Evolutionary conservation across 2,113 vertebrate genomes (phyloP).

Genomic region (Monopterus albus): DNA sequence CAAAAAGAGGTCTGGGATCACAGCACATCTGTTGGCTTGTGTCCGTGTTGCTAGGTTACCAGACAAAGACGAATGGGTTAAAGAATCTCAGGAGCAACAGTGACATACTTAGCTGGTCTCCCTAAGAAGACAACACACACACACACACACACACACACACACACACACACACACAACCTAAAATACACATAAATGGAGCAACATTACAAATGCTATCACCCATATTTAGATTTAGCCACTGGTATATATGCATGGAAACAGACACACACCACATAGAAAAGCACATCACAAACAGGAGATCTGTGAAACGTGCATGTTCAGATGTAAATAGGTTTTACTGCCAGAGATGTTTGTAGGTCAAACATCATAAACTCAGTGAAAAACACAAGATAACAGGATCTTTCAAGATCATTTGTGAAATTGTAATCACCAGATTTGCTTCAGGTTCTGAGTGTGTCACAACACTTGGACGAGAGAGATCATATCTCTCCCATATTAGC

Average conservation of each 20-base stretch:
- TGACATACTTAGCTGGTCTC: constrained; percentile 74
- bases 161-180: constrained; percentile 13
- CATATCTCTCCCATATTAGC: too few relatives aligned
- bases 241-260: neutral
- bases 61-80: constrained; percentile 62
- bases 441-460: too few relatives aligned
- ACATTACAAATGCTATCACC: neutral
- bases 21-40: constrained; percentile 53
- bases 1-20: constrained; percentile 64
- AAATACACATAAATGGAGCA: constrained; percentile 42
- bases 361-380: neutral
- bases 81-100: constrained; percentile 73
- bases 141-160: constrained; percentile 18
- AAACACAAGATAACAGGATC: neutral
- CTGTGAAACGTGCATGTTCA: neutral
- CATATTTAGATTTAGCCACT: neutral
- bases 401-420: too few relatives aligned
- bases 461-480: too few relatives aligned
- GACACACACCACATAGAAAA: neutral
- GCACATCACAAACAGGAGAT: neutral
- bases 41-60: constrained; percentile 80
- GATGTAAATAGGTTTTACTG: too few relatives aligned
- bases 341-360: neutral
- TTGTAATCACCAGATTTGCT: too few relatives aligned
- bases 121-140: too few relatives aligned